These are phyloP conservation scores for Lytechinus pictus DNA, from an alignment of 35 echinoderm and acorn worm species.

Conservation along the genomic window DNA sequence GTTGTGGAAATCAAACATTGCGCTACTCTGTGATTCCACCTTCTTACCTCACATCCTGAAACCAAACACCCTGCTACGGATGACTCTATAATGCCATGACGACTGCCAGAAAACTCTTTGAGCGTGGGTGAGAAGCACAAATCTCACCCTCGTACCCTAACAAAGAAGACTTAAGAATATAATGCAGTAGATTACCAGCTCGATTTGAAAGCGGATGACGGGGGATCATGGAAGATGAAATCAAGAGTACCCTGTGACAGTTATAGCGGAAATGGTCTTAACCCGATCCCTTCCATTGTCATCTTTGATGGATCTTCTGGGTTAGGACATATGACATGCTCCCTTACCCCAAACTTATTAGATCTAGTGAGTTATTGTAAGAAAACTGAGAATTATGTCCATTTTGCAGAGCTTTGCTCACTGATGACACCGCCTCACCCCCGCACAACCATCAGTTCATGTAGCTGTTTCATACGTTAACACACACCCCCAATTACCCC, in stretches of 20 bases:
- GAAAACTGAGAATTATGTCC: too few species aligned
- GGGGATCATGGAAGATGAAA: background rate
- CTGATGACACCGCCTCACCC: too few species aligned
- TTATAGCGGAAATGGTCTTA: background rate
- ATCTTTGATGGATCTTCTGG: background rate
- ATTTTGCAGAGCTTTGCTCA: too few species aligned
- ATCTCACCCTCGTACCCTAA: background rate
- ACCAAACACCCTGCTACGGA: background rate
- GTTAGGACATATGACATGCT: background rate
- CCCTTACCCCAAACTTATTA: background rate
- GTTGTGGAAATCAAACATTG: conserved; percentile 37
- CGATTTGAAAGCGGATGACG: background rate
- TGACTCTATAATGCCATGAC: conserved; percentile 24
- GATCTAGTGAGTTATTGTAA: background rate
- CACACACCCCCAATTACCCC: background rate
- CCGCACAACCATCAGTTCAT: too few species aligned
- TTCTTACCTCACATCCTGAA: conserved; percentile 24
- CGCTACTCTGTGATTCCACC: background rate
- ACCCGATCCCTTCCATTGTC: background rate
- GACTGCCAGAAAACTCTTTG: background rate
- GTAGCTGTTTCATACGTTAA: background rate
- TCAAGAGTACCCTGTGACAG: background rate
- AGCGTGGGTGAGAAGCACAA: background rate
- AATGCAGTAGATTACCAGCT: conserved; percentile 13
- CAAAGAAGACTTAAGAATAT: conserved; percentile 35